Evolutionary conservation across 92 coral and sea anemone species (phyloP).

Genomic region (Epizoanthus rinbou): DNA sequence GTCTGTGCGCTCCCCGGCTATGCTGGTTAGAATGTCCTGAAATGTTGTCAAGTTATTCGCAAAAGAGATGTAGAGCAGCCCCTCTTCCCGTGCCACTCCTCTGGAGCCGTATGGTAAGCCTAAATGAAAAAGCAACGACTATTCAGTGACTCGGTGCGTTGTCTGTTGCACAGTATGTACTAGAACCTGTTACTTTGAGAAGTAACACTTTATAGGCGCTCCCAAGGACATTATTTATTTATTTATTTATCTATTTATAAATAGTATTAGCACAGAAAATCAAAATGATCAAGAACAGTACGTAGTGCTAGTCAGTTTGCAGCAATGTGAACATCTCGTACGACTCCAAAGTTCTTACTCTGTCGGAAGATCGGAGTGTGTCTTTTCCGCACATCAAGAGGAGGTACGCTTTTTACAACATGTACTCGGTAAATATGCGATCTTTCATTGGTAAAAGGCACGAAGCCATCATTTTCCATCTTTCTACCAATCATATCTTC

Average conservation of each 20-base stretch:
- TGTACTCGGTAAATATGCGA: conserved; percentile 43
- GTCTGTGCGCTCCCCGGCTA: conserved; percentile 11
- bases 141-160: background rate
- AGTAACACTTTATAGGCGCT: too few relatives aligned
- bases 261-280: too few relatives aligned
- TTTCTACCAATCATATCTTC: conserved; percentile 52
- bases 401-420: conserved; percentile 8
- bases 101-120: conserved; percentile 14
- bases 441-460: conserved; percentile 24
- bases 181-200: too few relatives aligned
- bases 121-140: background rate
- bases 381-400: conserved; percentile 22
- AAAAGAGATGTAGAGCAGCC: conserved; percentile 40
- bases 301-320: too few relatives aligned
- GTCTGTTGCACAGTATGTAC: too few relatives aligned
- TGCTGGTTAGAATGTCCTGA: conserved; percentile 27
- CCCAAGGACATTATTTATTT: too few relatives aligned
- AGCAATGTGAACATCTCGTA: too few relatives aligned
- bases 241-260: too few relatives aligned
- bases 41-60: conserved; percentile 36
- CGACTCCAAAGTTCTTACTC: background rate
- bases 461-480: conserved; percentile 31
- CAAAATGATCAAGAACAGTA: too few relatives aligned
- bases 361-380: conserved; percentile 48
- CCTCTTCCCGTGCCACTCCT: conserved; percentile 41